These are phyloP conservation scores for Platycnemis pennipes DNA, from an alignment of 2,888 invertebrate genomes.

Conservation along the genomic window DNA sequence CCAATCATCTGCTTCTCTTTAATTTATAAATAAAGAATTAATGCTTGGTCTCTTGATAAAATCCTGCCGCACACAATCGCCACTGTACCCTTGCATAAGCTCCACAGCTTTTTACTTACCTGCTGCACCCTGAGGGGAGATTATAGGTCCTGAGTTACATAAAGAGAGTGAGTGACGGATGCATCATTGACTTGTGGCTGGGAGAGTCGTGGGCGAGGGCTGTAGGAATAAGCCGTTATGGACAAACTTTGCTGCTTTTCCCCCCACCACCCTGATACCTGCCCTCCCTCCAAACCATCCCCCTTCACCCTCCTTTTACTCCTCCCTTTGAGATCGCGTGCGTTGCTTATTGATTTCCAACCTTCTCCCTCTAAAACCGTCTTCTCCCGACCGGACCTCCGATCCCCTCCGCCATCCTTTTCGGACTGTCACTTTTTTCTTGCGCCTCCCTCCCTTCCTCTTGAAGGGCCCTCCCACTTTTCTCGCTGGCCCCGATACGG, in stretches of 20 bases:
- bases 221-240: background rate
- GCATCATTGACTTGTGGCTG: background rate
- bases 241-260: background rate
- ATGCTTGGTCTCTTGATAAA: too few relatives aligned
- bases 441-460: background rate
- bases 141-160: background rate
- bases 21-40: too few relatives aligned
- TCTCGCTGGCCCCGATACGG: too few relatives aligned
- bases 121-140: background rate
- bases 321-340: slow-evolving; percentile 27
- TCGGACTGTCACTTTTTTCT: background rate
- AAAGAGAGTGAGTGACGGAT: background rate
- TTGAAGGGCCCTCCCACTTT: background rate
- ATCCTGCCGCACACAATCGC: too few relatives aligned
- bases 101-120: too few relatives aligned
- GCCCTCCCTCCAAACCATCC: background rate
- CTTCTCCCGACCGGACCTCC: background rate
- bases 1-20: too few relatives aligned
- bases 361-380: slow-evolving; percentile 53
- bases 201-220: background rate
- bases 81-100: too few relatives aligned
- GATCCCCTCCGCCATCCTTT: background rate
- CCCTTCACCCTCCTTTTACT: background rate
- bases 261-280: background rate
- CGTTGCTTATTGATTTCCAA: slow-evolving; percentile 18